Evolutionary conservation across 2,888 invertebrate species (phyloP).

Genomic region (Eupithecia subfuscata): DNA sequence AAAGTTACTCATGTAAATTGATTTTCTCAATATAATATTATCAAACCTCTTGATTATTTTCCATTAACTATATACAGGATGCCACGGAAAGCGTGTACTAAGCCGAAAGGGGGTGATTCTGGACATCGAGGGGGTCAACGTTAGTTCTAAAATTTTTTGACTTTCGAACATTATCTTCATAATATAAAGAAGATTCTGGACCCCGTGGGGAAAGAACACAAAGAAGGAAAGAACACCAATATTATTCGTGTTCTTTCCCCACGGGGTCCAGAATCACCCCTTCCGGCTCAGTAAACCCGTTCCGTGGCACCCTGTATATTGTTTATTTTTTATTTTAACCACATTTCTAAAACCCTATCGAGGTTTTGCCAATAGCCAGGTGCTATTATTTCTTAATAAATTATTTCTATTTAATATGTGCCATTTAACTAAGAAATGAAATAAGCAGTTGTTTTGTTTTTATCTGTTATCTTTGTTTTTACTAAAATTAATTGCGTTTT

Average conservation of each 20-base stretch:
- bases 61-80: not conserved
- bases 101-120: too few relatives aligned
- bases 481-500: not conserved
- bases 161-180: too few relatives aligned
- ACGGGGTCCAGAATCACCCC: too few relatives aligned
- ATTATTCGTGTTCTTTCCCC: too few relatives aligned
- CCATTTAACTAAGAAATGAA: constrained; percentile 33
- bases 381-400: not conserved
- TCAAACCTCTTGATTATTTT: not conserved
- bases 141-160: too few relatives aligned
- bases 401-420: constrained; percentile 25
- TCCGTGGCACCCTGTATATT: not conserved
- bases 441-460: constrained; percentile 21
- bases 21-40: not conserved
- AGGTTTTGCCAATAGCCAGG: not conserved
- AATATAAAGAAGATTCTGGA: too few relatives aligned
- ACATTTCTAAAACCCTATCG: not conserved
- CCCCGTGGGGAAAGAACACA: too few relatives aligned
- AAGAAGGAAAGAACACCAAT: too few relatives aligned
- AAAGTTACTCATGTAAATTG: constrained; percentile 1
- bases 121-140: too few relatives aligned
- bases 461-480: not conserved
- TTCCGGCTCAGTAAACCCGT: too few relatives aligned
- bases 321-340: constrained; percentile 3
- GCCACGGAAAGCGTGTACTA: too few relatives aligned